Base-by-base conservation (phyloP, 2,797 vertebrate genomes). In the Myotis pilosus region DNA sequence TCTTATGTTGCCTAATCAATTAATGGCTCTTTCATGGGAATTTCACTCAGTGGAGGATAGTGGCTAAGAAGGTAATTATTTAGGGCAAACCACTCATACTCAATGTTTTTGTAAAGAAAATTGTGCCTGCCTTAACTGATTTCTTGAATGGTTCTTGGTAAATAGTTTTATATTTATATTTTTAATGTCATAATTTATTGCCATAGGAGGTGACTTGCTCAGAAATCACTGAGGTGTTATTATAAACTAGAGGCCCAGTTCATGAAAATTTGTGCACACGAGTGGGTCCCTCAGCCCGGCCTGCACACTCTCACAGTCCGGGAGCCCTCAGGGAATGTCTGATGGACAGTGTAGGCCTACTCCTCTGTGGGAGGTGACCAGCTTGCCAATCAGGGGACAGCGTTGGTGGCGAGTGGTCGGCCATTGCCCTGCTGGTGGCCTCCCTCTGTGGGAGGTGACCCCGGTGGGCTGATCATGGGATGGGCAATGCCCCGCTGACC, bases 141-240 rank as follows among this genome's bases (percentile, higher is more conserved):
- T 91, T 92, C 51, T 93, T 93, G 25, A 93, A 82, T 72, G 20
- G 95, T 79, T 87, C 41, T 89, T 79, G 87, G 33, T 44, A 41
- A 91, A 69, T 25, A 79, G 22, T 80, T 93, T 49, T 28, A 76
- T 71, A 86, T 79, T 82, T 85, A 89, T 83, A 72, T 81, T 83
- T 74, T 92, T 89, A 92, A 93, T 94, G 15, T 87, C 74, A 89
- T 82, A 86, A 89, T 83, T 36, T 53, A 33, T 87, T 95, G 62
- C 49, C 49, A 72, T 41, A 68, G 10, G 60, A 78, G 49, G n/a
- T 49, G 12, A 86, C 75, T 93, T 74, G 8, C 74, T 91, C 68
- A 95, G 30, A 95, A 92, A 78, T 71, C 68, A 19, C 47, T 81
- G 51, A 92, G 68, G 79, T 95, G 23, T 87, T 55, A 91, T 81